phyloP scores from a whole-genome alignment of 2,888 invertebrate species.

The Archips xylosteana region DNA sequence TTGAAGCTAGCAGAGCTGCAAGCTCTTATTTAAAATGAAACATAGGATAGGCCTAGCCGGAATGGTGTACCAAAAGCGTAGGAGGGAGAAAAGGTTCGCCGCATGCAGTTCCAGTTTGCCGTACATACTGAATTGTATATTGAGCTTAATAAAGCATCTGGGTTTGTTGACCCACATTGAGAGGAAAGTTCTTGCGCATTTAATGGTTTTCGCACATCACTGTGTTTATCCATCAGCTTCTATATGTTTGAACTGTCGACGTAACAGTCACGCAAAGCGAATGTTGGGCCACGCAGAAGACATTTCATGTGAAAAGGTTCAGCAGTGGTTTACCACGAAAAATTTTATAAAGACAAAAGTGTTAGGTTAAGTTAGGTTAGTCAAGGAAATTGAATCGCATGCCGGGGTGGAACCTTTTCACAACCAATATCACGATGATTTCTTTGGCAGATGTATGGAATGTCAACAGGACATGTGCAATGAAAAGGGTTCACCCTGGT shows the following conservation, averaged over 20 bases:
- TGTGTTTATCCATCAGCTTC: neutral
- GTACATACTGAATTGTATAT: slow-evolving; percentile 62
- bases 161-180: slow-evolving; percentile 64
- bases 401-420: too few species aligned
- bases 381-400: too few species aligned
- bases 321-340: too few species aligned
- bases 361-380: too few species aligned
- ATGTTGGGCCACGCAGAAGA: neutral
- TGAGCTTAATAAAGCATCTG: slow-evolving; percentile 64
- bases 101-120: slow-evolving; percentile 64
- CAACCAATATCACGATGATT: too few species aligned
- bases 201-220: slow-evolving; percentile 20
- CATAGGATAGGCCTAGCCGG: slow-evolving; percentile 30
- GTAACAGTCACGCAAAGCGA: neutral
- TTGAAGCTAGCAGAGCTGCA: too few species aligned
- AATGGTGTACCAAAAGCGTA: slow-evolving; percentile 63
- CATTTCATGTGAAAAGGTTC: too few species aligned
- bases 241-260: neutral
- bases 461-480: too few species aligned
- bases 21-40: slow-evolving; percentile 16
- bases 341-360: too few species aligned
- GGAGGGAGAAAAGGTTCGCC: slow-evolving; percentile 63
- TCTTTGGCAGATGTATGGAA: too few species aligned
- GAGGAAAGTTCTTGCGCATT: slow-evolving; percentile 27
- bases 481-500: too few species aligned